Evolutionary conservation across 2,888 invertebrate species (phyloP), one percentile per base, ranked within the genome.

Genomic region (Deroplatys truncata): DNA sequence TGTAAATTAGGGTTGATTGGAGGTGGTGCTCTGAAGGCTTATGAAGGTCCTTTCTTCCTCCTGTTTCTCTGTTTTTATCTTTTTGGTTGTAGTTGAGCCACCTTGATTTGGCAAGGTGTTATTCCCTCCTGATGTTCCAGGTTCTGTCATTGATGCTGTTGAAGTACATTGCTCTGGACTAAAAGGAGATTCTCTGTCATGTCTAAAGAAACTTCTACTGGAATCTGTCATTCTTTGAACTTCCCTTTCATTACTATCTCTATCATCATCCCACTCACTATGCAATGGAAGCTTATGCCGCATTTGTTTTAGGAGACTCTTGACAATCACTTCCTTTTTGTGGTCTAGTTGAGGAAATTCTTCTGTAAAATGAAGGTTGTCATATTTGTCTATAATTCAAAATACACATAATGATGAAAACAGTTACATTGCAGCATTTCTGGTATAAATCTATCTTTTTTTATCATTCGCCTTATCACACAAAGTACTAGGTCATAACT

Each of bases 301-400:
- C 72, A 87, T 88, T 56, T 92, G 91, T 86, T 92, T 96, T 92
- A 96, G 96, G 94, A 98, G 96, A 92, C 97, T 98, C 92, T 98
- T 97, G 0, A 98, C 97, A 91, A 98, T 98, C 0, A 98, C 97
- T 3, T 98, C 95, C 92, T 97, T 97, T 92, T 98, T 98, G 93
- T 98, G 98, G 92, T 98, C 97, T 91, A 98, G 93, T 94, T 98
- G 98, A 0, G 98, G 98, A 93, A 98, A 98, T 15, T 98, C 94
- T 93, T 96, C 96, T 96, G 93, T 82, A 93, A 93, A 93, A 91
- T 91, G 91, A 72, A 20, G 20, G 13, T 2, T 43, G 13, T 43
- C 43, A 43, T 90, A 89, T 10, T 86, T 1, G 29, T 15, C 87
- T 13, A 87, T 84, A 90, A 72, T 2, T 28, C 7, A 7, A 72